A percentile compares a stretch with the other conserved stretches of the same genome.
Conservation (phyloP, 1,140 invertebrate species). For the Temnothorax longispinosus region DNA sequence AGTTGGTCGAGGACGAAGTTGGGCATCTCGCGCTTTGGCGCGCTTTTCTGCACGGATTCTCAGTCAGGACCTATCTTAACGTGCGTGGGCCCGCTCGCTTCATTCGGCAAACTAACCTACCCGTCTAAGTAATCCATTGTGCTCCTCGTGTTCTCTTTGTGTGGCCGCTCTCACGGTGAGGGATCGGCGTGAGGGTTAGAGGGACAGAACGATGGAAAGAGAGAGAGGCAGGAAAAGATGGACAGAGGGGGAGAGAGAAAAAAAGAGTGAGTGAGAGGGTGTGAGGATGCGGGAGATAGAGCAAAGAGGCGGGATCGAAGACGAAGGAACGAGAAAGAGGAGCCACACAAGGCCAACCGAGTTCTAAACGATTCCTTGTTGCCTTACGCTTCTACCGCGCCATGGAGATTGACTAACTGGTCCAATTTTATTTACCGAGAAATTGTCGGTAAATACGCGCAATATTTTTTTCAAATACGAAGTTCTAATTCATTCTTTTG, state of each 20-base stretch:
- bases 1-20: slow-evolving; percentile 31
- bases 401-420: slow-evolving; percentile 74
- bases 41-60: slow-evolving; percentile 73
- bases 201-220: slow-evolving; percentile 65
- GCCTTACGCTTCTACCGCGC: slow-evolving; percentile 70
- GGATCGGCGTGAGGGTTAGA: slow-evolving; percentile 72
- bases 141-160: slow-evolving; percentile 81
- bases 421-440: slow-evolving; percentile 73
- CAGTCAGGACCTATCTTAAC: slow-evolving; percentile 84
- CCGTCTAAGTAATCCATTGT: slow-evolving; percentile 84
- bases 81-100: slow-evolving; percentile 81
- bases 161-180: slow-evolving; percentile 80
- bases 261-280: slow-evolving; percentile 53
- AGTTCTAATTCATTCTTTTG: neutral
- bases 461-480: neutral
- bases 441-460: neutral
- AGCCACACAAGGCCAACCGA: slow-evolving; percentile 82
- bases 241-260: slow-evolving; percentile 12
- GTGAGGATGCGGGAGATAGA: slow-evolving; percentile 56
- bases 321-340: slow-evolving; percentile 62
- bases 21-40: slow-evolving; percentile 64
- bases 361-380: slow-evolving; percentile 74
- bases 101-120: slow-evolving; percentile 84
- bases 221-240: slow-evolving; percentile 26
- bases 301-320: slow-evolving; percentile 54